These are phyloP conservation scores for Centrocercus urophasianus DNA, from an alignment of 2,113 vertebrate genomes.

Conservation along the genomic window DNA sequence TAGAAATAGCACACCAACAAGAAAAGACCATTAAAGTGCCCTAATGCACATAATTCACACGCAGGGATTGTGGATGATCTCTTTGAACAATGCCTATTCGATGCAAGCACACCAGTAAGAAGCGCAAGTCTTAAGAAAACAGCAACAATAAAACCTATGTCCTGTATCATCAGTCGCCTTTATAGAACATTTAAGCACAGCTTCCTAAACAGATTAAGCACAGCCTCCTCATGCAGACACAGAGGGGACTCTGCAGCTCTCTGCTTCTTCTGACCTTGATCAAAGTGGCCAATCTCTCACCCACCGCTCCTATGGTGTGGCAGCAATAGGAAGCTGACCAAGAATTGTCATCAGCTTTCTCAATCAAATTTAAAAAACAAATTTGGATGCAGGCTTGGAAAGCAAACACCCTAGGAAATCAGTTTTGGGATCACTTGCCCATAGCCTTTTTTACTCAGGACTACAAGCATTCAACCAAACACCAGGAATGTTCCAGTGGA, in stretches of 20 bases:
- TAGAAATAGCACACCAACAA: neutral
- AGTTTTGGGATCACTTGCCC: accelerated
- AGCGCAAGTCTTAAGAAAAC: neutral
- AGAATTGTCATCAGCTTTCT: neutral
- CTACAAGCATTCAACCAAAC: neutral
- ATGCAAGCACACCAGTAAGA: neutral
- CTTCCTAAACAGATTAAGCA: neutral
- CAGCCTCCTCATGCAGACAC: neutral
- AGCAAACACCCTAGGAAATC: neutral
- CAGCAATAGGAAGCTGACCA: neutral
- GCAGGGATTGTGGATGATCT: accelerated
- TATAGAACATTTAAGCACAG: neutral
- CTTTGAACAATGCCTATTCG: accelerated
- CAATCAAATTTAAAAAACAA: neutral
- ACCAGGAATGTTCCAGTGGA: neutral
- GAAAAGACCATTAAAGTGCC: neutral
- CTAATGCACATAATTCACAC: neutral
- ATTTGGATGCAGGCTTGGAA: neutral
- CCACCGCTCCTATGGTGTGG: neutral
- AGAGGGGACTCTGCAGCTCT: neutral
- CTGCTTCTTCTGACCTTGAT: neutral
- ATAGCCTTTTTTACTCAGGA: neutral
- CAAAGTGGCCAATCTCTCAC: neutral
- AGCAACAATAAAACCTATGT: accelerated
- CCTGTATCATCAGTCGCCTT: neutral